Conservation (phyloP, 2,113 vertebrate genomes). For the Epinephelus lanceolatus region DNA sequence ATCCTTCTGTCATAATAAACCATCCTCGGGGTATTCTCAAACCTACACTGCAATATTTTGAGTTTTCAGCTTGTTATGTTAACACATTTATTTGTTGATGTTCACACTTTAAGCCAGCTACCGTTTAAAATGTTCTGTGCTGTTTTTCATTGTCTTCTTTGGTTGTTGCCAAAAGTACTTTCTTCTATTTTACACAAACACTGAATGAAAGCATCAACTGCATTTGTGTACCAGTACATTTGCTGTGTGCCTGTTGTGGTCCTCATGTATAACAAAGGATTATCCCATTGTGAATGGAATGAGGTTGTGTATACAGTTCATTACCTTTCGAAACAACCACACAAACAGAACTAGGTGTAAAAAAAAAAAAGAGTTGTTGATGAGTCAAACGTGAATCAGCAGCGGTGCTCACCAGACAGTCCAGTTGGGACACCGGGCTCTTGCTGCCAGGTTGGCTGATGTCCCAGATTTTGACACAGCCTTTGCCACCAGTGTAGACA, state of each 20-base stretch:
- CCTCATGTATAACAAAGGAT: slow-evolving; percentile 22
- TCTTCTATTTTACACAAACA: slow-evolving; percentile 17
- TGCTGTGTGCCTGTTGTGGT: background rate
- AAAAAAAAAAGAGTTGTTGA: background rate
- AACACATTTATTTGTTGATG: background rate
- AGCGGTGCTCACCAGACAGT: slow-evolving; percentile 88
- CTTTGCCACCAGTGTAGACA: slow-evolving; percentile 95
- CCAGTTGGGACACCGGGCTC: slow-evolving; percentile 96
- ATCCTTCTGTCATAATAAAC: slow-evolving; percentile 35
- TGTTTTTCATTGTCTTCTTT: slow-evolving; percentile 3
- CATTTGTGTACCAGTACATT: background rate
- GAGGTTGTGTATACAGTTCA: slow-evolving; percentile 11
- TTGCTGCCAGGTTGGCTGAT: slow-evolving; percentile 97
- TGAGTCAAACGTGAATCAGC: slow-evolving; percentile 21
- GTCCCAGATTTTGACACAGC: slow-evolving; percentile 97
- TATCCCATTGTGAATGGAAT: slow-evolving; percentile 15
- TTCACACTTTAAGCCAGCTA: slow-evolving; percentile 10
- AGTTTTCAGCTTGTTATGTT: background rate
- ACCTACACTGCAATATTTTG: slow-evolving; percentile 5
- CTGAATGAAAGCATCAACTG: slow-evolving; percentile 19
- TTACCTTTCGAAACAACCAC: slow-evolving; percentile 18
- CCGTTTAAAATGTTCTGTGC: background rate
- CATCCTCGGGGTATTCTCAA: slow-evolving; percentile 22
- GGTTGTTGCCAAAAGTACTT: background rate
- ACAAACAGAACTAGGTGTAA: slow-evolving; percentile 15